A percentile compares a stretch with the other conserved stretches of the same genome.
These are phyloP conservation scores for Apotomis capreana DNA, from an alignment of 2,888 invertebrate species.

Conservation along the genomic window DNA sequence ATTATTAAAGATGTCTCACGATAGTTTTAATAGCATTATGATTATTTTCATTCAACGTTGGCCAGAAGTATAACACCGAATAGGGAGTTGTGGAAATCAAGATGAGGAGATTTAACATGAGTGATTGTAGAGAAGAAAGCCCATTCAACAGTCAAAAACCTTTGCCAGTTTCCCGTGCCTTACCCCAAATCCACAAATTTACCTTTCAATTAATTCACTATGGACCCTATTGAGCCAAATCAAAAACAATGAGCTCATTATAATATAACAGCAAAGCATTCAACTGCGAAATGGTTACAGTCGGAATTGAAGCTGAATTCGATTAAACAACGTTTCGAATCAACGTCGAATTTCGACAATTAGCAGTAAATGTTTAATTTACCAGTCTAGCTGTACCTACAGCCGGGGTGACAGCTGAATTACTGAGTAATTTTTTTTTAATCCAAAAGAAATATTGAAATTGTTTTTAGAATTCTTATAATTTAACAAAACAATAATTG, in stretches of 20 bases:
- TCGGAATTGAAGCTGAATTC: conserved; percentile 6
- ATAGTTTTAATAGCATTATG: too few relatives aligned
- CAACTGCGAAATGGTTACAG: conserved; percentile 9
- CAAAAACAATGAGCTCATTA: conserved; percentile 18
- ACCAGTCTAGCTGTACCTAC: conserved; percentile 16
- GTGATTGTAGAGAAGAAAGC: too few relatives aligned
- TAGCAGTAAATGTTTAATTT: conserved; percentile 32
- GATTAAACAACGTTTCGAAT: conserved; percentile 22
- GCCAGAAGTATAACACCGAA: too few relatives aligned
- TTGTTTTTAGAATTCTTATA: too few relatives aligned
- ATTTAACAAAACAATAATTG: too few relatives aligned
- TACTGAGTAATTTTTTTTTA: not conserved
- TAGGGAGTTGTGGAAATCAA: too few relatives aligned
- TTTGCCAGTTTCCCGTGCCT: too few relatives aligned
- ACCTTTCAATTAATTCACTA: not conserved
- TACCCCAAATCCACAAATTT: not conserved
- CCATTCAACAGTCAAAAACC: too few relatives aligned
- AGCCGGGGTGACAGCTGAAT: not conserved
- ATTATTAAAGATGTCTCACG: too few relatives aligned
- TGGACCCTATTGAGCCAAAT: not conserved
- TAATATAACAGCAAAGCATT: conserved; percentile 14
- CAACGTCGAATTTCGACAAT: conserved; percentile 22
- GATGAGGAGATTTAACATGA: too few relatives aligned
- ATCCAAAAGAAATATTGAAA: too few relatives aligned
- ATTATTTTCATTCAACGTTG: too few relatives aligned